A percentile compares a stretch with the other conserved stretches of the same genome.
Conservation (phyloP, 2,113 vertebrate genomes). For the Delphinus delphis region DNA sequence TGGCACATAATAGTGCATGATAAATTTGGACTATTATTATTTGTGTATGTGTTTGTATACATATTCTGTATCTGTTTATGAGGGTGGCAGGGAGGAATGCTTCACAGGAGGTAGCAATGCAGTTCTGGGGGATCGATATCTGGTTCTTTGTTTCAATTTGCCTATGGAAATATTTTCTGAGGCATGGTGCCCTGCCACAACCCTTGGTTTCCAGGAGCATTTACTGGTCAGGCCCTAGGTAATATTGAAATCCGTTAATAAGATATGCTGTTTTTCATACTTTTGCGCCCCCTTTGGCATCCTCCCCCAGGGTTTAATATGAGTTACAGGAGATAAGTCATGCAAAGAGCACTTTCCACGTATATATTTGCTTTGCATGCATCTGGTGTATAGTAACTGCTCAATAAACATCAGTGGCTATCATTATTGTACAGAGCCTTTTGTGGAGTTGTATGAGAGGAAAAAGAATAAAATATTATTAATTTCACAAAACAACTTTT, state of each 20-base stretch:
- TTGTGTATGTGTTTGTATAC: neutral
- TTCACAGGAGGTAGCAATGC: neutral
- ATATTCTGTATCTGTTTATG: too few relatives aligned
- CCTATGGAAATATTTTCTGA: neutral
- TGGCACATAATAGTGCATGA: fast-evolving
- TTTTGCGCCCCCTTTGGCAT: neutral
- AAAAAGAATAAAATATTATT: neutral
- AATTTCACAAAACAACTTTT: neutral
- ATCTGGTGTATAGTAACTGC: neutral
- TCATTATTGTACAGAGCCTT: neutral
- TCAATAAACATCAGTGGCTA: neutral
- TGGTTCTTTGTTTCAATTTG: neutral
- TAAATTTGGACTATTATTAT: neutral
- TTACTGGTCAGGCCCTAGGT: neutral
- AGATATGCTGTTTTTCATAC: neutral
- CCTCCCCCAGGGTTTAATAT: neutral
- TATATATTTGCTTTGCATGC: neutral
- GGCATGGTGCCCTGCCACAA: neutral
- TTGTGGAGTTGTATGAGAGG: neutral
- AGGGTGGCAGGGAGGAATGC: neutral
- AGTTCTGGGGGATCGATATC: neutral
- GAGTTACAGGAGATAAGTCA: neutral
- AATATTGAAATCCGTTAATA: neutral
- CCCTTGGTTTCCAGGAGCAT: neutral
- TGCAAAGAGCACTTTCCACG: fast-evolving